These are phyloP conservation scores for Brachyistius frenatus DNA, from an alignment of 2,113 vertebrate species.

Conservation along the genomic window DNA sequence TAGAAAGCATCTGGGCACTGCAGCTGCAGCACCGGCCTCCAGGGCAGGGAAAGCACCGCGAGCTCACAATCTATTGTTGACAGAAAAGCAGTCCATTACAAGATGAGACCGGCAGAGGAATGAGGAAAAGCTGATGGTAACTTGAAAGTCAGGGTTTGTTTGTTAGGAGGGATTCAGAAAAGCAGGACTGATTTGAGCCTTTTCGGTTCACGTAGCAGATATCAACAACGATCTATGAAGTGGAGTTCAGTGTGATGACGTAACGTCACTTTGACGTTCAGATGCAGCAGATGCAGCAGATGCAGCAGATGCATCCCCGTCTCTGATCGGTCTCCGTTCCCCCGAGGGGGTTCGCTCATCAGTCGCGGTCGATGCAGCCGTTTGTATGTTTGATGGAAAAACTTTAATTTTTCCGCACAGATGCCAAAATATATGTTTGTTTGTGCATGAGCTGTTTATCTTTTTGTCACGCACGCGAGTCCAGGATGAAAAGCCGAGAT, in stretches of 20 bases:
- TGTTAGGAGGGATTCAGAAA: constrained; percentile 22
- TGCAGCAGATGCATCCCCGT: constrained; percentile 7
- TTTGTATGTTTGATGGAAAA: constrained; percentile 1
- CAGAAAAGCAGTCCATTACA: constrained; percentile 17
- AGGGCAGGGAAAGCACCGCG: constrained; percentile 5
- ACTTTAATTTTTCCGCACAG: constrained; percentile 36
- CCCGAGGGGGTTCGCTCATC: constrained; percentile 27
- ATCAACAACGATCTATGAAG: constrained; percentile 42
- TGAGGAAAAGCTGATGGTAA: constrained; percentile 17
- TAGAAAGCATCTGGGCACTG: constrained; percentile 48
- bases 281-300: constrained; percentile 9
- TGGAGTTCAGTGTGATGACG: constrained; percentile 14
- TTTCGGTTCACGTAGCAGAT: constrained; percentile 56
- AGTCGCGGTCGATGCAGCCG: neutral
- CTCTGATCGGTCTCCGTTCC: constrained; percentile 33
- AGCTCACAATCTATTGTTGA: constrained; percentile 27
- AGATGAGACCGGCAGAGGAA: constrained; percentile 35
- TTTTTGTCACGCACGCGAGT: constrained; percentile 21
- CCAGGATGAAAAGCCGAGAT: constrained; percentile 34
- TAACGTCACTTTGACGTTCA: constrained; percentile 38
- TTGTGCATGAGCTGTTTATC: constrained; percentile 38
- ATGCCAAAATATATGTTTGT: constrained; percentile 38
- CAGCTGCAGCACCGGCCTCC: constrained; percentile 34
- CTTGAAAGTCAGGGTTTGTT: constrained; percentile 10
- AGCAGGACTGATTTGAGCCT: neutral